Conservation (phyloP, 2,113 vertebrate species). For the Scomber colias region DNA sequence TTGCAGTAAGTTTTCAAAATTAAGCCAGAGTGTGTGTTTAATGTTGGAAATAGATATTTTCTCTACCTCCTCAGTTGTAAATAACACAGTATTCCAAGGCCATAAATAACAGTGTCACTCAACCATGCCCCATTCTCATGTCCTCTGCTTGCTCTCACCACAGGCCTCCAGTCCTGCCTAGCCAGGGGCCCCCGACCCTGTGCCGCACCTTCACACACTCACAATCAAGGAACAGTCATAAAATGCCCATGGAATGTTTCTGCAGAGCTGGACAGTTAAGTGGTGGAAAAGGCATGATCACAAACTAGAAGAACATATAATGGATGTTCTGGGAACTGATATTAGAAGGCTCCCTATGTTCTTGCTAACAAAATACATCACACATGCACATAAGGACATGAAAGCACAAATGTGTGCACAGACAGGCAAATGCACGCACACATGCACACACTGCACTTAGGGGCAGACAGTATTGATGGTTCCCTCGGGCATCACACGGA, state of each 20-base stretch:
- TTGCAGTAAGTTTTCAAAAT: slow-evolving; percentile 61
- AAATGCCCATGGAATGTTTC: slow-evolving; percentile 73
- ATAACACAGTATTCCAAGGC: slow-evolving; percentile 69
- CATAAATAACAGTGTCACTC: slow-evolving; percentile 80
- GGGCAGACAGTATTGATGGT: slow-evolving; percentile 77
- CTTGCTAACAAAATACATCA: slow-evolving; percentile 58
- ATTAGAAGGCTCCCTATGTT: slow-evolving; percentile 63
- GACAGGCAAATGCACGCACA: slow-evolving; percentile 32
- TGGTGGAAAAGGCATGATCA: slow-evolving; percentile 69
- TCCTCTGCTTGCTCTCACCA: slow-evolving; percentile 81
- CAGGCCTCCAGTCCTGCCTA: slow-evolving; percentile 65
- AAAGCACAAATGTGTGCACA: slow-evolving; percentile 49
- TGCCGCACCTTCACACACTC: slow-evolving; percentile 73
- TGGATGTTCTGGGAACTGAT: slow-evolving; percentile 71
- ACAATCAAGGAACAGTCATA: slow-evolving; percentile 71
- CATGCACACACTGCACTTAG: slow-evolving; percentile 58
- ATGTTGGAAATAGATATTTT: slow-evolving; percentile 74
- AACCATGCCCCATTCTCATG: slow-evolving; percentile 79
- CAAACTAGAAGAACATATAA: slow-evolving; percentile 66
- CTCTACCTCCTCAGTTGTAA: slow-evolving; percentile 73
- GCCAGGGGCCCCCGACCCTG: slow-evolving; percentile 64
- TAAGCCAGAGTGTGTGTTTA: slow-evolving; percentile 69
- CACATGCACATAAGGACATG: slow-evolving; percentile 57
- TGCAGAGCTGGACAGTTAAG: slow-evolving; percentile 62
- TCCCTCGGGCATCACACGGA: slow-evolving; percentile 79